Percentiles rank a stretch among this genome's conserved stretches.
phyloP scores from a whole-genome alignment of 2,888 invertebrate species.

The Aphrophora alni region DNA sequence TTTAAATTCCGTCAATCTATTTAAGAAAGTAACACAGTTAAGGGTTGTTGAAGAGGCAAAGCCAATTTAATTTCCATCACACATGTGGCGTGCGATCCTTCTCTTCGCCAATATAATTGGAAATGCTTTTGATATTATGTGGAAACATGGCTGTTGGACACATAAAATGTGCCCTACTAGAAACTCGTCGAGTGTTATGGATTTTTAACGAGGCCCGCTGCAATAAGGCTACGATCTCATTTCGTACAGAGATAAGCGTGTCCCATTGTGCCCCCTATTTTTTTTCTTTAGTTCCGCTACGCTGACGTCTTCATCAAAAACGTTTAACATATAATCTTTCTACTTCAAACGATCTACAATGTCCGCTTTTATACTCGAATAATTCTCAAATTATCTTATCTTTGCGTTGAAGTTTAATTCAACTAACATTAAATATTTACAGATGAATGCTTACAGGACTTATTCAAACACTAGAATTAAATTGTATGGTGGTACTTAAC shows the following conservation, averaged over 20 bases:
- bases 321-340: too few relatives aligned
- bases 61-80: background rate
- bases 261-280: background rate
- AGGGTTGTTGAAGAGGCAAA: background rate
- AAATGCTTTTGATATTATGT: background rate
- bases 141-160: background rate
- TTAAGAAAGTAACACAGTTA: background rate
- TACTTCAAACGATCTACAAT: too few relatives aligned
- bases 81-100: background rate
- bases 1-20: too few relatives aligned
- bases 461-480: too few relatives aligned
- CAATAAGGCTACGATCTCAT: background rate
- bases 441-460: too few relatives aligned
- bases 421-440: too few relatives aligned
- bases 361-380: too few relatives aligned
- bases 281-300: background rate
- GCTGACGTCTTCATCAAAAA: too few relatives aligned
- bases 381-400: too few relatives aligned
- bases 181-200: background rate
- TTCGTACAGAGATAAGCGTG: background rate
- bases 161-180: background rate
- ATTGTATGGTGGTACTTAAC: too few relatives aligned
- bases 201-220: background rate
- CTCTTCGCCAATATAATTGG: background rate
- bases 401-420: too few relatives aligned